Base-by-base conservation (phyloP, 2,888 invertebrate species). In the Enchytraeus crypticus region DNA sequence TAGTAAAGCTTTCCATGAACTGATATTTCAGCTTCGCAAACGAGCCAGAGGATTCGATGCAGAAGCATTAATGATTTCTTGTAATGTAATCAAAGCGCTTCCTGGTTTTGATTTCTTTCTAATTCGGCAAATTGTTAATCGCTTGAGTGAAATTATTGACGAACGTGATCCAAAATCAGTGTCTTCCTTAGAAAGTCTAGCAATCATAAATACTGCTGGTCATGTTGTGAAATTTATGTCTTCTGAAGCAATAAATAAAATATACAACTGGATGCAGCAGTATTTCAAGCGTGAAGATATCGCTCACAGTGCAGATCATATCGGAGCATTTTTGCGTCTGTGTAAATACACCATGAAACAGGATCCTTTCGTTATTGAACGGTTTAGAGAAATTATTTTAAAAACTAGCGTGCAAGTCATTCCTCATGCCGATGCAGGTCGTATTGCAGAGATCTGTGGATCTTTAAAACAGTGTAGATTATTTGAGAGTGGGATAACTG, bases 41-140 rank as follows among this genome's bases (percentile, higher is more conserved):
- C 29, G 26, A 23, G 38, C 23, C 8, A 26, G 34, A 21, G 21
- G 43, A 21, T 55, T 55, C 43, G 26, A 23, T 38, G 23, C 29
- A 4, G 38, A 21, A 2, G 38, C 55, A 11, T 23, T 55, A 23
- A 8, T 30, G 30, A 38, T 29, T 23, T 34, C 23, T 23, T 34
- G 55, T 30, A 55, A 38, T 38, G 34, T 38, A 21, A 55, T 55
- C 38, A 55, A 55, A 55, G 55, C 34, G 23, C 18, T 55, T 33
- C 55, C 55, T 33, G 55, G 55, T 23, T 55, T 33, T 23, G 55
- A 55, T 43, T 55, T 55, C 38, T n/a, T 38, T 23, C 38, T 38
- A n/a, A 23, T 55, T 38, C 55, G 55, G 11, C 23, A 3, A 11
- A 38, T 55, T 23, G 11, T 38, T n/a, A 55, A 55, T 14, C 21